Percentiles rank a stretch among this genome's conserved stretches.
Conservation (phyloP, 2,888 invertebrate species). For the Schizaphis graminum region DNA sequence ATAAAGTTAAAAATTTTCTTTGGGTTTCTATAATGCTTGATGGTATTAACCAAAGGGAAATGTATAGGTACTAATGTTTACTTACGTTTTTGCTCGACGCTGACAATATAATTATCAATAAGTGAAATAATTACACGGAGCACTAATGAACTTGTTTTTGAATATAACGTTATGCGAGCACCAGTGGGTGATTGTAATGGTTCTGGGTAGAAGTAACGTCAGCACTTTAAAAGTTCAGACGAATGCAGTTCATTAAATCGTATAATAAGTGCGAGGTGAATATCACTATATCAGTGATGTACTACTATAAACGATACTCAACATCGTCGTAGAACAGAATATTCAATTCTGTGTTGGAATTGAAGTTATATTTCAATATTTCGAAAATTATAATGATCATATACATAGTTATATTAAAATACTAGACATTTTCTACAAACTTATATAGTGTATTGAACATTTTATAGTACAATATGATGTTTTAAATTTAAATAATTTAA, state of each 20-base stretch:
- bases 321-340: not conserved
- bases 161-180: not conserved
- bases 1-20: not conserved
- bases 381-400: not conserved
- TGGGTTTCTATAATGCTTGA: not conserved
- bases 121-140: constrained; percentile 15
- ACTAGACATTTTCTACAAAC: not conserved
- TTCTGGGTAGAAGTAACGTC: not conserved
- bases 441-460: not conserved
- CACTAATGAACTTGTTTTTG: constrained; percentile 37
- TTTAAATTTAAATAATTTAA: not conserved
- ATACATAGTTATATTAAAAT: not conserved
- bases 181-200: not conserved
- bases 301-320: not conserved
- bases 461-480: not conserved
- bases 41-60: not conserved
- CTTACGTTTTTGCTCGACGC: not conserved
- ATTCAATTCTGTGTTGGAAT: not conserved
- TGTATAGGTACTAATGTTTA: not conserved
- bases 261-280: not conserved
- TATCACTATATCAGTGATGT: not conserved
- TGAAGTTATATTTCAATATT: not conserved
- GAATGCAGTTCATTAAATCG: not conserved
- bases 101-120: not conserved
- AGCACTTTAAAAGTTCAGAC: not conserved